Base-by-base conservation (phyloP, 1,140 invertebrate species). In the Papilio aristodemus region DNA sequence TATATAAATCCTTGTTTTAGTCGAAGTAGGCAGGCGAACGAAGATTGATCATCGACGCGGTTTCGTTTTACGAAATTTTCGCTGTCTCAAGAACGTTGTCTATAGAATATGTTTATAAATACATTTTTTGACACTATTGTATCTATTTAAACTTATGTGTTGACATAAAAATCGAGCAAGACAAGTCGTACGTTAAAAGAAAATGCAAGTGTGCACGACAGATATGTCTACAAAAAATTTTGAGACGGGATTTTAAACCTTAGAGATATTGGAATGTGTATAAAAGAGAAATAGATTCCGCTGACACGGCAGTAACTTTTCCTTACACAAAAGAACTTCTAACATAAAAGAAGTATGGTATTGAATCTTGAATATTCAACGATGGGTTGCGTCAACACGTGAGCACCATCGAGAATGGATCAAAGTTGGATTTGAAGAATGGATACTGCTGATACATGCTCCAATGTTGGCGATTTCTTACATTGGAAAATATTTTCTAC, bases 271-370 rank as follows among this genome's bases (percentile, higher is more conserved):
- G 39, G 5, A 43, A 43, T 43, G n/a, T 41, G 6, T 41, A 41
- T n/a, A 54, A 54, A 22, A 54, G 9, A 22, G 19, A 25, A n/a
- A 54, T 25, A 54, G 41, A 43, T 14, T 43, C 41, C 27, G 11
- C n/a, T 58, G 57, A 58, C 57, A 27, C 1, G 57, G 25, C 22
- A 2, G 4, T 2, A 50, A 50, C 7, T 4, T 50, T 14, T 1
- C 14, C 57, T 58, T 32, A 58, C n/a, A 58, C 57, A 58, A 58
- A 58, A 58, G 57, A 58, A 58, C 25, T 58, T 58, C 25, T 58
- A 36, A 32, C 57, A 36, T 36, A 36, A 36, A 57, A 58, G 25
- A 58, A 27, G 25, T 27, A n/a, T 58, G 57, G 25, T 13, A 50
- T 50, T 17, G 43, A 36, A n/a, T 58, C 57, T 58, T 58, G 13